These are phyloP conservation scores for Papilio protenor DNA, from an alignment of 2,888 invertebrate genomes.

Conservation along the genomic window DNA sequence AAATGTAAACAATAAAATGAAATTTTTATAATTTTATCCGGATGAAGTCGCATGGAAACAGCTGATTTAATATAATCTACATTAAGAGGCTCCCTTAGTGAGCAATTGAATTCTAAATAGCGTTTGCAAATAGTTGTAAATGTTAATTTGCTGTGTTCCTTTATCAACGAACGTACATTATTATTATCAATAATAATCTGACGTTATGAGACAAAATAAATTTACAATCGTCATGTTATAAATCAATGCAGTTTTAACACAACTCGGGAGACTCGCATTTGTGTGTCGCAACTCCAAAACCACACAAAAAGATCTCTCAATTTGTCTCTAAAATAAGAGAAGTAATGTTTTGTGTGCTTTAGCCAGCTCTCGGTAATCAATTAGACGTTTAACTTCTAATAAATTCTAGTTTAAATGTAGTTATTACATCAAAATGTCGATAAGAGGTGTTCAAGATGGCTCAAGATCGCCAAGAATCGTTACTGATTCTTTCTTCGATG, in stretches of 20 bases:
- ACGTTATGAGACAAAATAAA: conserved; percentile 6
- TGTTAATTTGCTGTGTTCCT: conserved; percentile 1
- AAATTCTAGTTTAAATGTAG: conserved; percentile 20
- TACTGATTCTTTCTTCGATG: conserved; percentile 79
- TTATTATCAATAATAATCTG: conserved; percentile 4
- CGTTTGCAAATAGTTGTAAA: background rate
- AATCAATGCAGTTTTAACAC: background rate
- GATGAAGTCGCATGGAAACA: no score
- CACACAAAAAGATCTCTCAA: background rate
- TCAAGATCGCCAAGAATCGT: conserved; percentile 74
- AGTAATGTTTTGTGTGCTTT: background rate
- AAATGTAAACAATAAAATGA: no score
- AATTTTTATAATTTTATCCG: no score
- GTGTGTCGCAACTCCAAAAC: background rate
- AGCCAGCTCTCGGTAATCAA: background rate
- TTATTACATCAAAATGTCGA: conserved; percentile 64
- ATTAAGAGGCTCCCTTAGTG: background rate
- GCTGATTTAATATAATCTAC: no score
- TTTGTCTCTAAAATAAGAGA: background rate
- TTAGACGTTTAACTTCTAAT: conserved; percentile 20
- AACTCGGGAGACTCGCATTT: conserved; percentile 10
- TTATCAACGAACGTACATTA: background rate
- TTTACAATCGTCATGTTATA: background rate
- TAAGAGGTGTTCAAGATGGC: conserved; percentile 77
- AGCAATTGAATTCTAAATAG: background rate